Conservation (phyloP, 2,113 vertebrate genomes). For the Athene cunicularia region DNA sequence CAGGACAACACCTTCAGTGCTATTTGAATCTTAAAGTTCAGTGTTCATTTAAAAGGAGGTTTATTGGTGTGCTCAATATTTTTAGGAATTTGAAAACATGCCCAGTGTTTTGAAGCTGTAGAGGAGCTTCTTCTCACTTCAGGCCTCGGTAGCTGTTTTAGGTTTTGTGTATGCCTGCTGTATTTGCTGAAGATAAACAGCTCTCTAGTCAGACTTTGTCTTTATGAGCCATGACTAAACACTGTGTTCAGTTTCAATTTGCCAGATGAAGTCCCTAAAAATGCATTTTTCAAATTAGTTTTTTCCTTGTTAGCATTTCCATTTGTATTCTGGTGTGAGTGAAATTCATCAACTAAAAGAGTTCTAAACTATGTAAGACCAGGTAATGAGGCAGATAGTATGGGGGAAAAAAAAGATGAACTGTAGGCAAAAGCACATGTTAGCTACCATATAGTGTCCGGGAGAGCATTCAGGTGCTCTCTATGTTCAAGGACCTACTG, state of each 20-base stretch:
- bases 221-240: slow-evolving; percentile 33
- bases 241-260: slow-evolving; percentile 13
- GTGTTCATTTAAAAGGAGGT: not conserved
- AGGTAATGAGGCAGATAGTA: not conserved
- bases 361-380: not conserved
- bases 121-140: not conserved
- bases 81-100: not conserved
- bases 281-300: not conserved
- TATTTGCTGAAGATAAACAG: slow-evolving; percentile 19
- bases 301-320: slow-evolving; percentile 5
- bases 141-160: not conserved
- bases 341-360: not conserved
- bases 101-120: not conserved
- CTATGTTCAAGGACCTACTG: not conserved
- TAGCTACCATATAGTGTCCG: rapidly evolving
- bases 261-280: slow-evolving; percentile 9
- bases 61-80: not conserved
- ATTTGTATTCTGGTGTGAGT: not conserved
- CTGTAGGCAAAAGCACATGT: not conserved
- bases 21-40: not conserved
- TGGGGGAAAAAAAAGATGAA: rapidly evolving
- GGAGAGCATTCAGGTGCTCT: not conserved
- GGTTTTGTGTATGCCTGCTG: not conserved
- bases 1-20: not conserved
- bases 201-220: not conserved